Evolutionary conservation across 1,140 invertebrate genomes (phyloP).

Genomic region (Halotydeus destructor): DNA sequence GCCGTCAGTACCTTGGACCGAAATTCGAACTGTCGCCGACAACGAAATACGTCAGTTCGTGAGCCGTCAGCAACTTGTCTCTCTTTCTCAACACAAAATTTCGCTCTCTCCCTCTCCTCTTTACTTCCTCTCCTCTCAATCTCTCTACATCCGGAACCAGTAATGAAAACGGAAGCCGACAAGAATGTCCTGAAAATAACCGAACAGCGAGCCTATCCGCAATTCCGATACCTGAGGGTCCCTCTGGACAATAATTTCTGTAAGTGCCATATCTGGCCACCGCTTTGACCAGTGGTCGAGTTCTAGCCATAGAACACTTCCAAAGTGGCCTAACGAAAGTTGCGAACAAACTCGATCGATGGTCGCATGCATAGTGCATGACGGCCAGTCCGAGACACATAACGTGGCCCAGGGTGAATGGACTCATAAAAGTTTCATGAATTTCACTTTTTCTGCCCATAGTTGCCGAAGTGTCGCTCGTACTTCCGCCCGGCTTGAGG

Average conservation of each 20-base stretch:
- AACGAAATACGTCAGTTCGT: conserved; percentile 6
- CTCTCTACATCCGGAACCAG: not conserved
- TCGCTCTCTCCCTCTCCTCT: no score
- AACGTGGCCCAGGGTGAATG: not conserved
- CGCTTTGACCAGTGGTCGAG: no score
- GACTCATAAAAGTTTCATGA: not conserved
- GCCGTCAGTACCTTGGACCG: conserved; percentile 49
- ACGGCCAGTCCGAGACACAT: no score
- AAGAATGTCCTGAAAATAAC: not conserved
- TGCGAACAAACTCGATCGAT: no score
- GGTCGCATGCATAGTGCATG: no score
- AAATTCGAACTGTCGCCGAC: conserved; percentile 3
- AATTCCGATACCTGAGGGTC: not conserved
- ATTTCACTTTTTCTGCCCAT: no score
- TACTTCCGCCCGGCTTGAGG: conserved; percentile 55
- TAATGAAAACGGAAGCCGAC: conserved; percentile 1
- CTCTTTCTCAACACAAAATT: no score
- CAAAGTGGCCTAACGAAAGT: no score
- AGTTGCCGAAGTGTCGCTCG: conserved; percentile 45
- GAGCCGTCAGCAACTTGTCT: not conserved
- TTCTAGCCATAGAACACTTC: no score
- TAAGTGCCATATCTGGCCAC: not conserved
- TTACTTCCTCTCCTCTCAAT: no score
- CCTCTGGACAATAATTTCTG: not conserved
- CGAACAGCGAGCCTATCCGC: conserved; percentile 7